These are phyloP conservation scores for Melanaphis sacchari DNA, from an alignment of 1,140 invertebrate genomes.

Conservation along the genomic window DNA sequence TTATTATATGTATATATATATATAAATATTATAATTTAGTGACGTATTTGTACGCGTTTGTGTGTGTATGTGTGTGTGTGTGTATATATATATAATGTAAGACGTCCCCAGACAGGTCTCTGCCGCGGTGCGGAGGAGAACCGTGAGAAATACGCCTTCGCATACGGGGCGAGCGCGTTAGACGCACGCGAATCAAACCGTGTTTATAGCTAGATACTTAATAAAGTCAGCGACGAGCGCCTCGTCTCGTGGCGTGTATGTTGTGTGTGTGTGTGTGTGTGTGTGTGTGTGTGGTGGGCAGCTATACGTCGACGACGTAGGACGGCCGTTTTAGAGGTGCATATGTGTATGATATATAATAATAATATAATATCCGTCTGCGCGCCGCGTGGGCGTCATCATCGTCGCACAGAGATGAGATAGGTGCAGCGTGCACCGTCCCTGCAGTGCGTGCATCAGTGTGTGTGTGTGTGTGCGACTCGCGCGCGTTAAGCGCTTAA, in stretches of 20 bases:
- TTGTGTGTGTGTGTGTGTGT: not conserved
- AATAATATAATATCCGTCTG: slow-evolving; percentile 43
- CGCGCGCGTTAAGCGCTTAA: not conserved
- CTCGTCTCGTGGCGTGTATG: not conserved
- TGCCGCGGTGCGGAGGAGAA: slow-evolving; percentile 37
- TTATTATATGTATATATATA: not conserved
- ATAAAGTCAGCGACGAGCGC: slow-evolving; percentile 41
- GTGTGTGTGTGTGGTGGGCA: slow-evolving; percentile 21
- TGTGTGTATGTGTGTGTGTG: too few relatives aligned
- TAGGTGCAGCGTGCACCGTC: slow-evolving; percentile 41
- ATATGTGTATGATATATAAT: slow-evolving; percentile 11
- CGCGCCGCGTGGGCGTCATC: slow-evolving; percentile 39
- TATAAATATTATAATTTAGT: not conserved
- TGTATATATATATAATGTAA: not conserved
- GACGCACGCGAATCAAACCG: slow-evolving; percentile 45
- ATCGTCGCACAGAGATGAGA: slow-evolving; percentile 12
- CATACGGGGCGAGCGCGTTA: slow-evolving; percentile 26
- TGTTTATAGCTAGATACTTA: slow-evolving; percentile 25
- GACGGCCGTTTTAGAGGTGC: slow-evolving; percentile 30
- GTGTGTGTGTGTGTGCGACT: not conserved
- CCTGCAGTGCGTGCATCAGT: slow-evolving; percentile 1
- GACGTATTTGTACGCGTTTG: not conserved
- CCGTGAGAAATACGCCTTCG: slow-evolving; percentile 57
- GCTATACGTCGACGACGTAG: slow-evolving; percentile 40
- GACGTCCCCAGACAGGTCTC: not conserved